These are phyloP conservation scores for Schlechtendalia chinensis DNA, from an alignment of 1,140 invertebrate species.

Conservation along the genomic window DNA sequence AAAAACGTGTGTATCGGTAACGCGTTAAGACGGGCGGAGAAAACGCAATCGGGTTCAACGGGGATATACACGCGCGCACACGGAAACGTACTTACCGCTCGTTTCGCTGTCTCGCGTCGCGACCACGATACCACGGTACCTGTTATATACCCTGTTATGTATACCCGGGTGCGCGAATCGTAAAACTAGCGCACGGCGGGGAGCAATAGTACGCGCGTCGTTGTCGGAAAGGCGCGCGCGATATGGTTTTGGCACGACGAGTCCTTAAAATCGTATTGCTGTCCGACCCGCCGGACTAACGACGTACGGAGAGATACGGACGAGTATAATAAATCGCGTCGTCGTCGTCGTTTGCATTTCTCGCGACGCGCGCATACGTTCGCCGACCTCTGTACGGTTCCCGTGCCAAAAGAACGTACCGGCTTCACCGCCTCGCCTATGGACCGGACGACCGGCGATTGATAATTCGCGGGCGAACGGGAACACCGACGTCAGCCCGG, in stretches of 20 bases:
- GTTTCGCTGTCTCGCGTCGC: not conserved
- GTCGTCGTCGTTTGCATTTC: not conserved
- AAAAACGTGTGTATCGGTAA: not conserved
- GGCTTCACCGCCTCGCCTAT: too few relatives aligned
- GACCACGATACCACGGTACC: not conserved
- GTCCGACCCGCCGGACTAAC: not conserved
- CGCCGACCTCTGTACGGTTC: too few relatives aligned
- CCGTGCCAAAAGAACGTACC: too few relatives aligned
- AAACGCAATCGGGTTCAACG: not conserved
- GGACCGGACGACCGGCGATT: too few relatives aligned
- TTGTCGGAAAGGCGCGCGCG: not conserved
- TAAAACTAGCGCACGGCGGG: not conserved
- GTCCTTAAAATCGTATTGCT: slow-evolving; percentile 29
- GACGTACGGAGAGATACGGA: not conserved
- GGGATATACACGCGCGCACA: not conserved
- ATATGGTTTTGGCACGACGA: slow-evolving; percentile 21
- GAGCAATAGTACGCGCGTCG: not conserved
- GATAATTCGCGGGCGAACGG: too few relatives aligned
- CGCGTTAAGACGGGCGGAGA: not conserved
- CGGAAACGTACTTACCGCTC: not conserved
- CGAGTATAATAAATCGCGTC: not conserved
- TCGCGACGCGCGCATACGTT: not conserved
- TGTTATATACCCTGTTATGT: not conserved
- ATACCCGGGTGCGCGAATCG: not conserved
- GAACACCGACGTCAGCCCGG: too few relatives aligned